Evolutionary conservation across 1,140 invertebrate genomes (phyloP).

Genomic region (Vanessa atalanta): DNA sequence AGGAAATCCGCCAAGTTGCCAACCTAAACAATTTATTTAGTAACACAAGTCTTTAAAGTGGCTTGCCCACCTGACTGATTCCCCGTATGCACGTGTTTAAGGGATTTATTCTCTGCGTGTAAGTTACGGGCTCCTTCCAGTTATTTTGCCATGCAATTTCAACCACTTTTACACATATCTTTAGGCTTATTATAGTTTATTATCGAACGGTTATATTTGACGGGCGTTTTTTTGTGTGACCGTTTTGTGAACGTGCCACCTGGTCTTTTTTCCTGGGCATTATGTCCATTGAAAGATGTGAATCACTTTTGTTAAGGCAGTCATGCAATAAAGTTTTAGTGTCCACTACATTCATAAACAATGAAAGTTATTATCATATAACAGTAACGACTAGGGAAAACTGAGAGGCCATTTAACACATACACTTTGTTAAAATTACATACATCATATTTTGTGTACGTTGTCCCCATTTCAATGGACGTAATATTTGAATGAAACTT

Average conservation of each 20-base stretch:
- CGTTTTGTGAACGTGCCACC: conserved; percentile 68
- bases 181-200: conserved; percentile 52
- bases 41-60: conserved; percentile 51
- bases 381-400: neutral
- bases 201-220: conserved; percentile 43
- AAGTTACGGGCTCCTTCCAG: conserved; percentile 49
- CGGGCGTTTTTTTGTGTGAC: conserved; percentile 60
- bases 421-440: neutral
- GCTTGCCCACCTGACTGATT: conserved; percentile 65
- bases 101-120: conserved; percentile 58
- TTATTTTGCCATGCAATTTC: conserved; percentile 50
- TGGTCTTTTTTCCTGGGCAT: conserved; percentile 70
- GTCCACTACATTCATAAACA: conserved; percentile 27
- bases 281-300: conserved; percentile 60
- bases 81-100: conserved; percentile 69
- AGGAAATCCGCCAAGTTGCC: conserved; percentile 39
- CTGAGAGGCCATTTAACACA: neutral
- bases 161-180: conserved; percentile 40
- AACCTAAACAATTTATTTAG: conserved; percentile 54
- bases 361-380: conserved; percentile 3
- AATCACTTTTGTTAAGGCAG: conserved; percentile 58
- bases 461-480: too few relatives aligned
- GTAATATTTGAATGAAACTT: too few relatives aligned
- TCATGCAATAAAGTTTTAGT: conserved; percentile 43
- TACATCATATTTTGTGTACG: neutral